phyloP scores from a whole-genome alignment of 1,140 invertebrate genomes.

The Pentalonia nigronervosa region DNA sequence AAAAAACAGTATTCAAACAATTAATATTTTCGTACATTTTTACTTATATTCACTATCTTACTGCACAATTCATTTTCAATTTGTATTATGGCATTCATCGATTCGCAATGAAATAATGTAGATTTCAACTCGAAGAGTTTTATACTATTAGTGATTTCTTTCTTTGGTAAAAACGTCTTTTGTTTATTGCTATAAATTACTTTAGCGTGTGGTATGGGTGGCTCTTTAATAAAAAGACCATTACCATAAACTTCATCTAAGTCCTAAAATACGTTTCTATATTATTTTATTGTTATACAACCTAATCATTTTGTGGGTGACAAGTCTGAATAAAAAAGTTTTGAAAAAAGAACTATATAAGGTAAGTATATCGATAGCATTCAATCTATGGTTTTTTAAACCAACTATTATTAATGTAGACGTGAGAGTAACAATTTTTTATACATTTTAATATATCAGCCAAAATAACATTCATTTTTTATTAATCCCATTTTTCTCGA shows the following conservation, averaged over 20 bases:
- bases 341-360: background rate
- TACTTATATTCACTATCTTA: background rate
- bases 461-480: background rate
- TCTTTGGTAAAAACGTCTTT: background rate
- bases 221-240: slow-evolving; percentile 20
- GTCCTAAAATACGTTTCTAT: background rate
- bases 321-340: background rate
- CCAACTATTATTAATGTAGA: background rate
- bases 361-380: background rate
- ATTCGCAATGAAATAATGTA: slow-evolving; percentile 7
- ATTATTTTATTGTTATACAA: background rate
- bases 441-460: background rate
- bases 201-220: background rate
- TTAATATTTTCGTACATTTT: background rate
- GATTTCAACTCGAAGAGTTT: background rate
- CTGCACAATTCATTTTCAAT: slow-evolving; percentile 40
- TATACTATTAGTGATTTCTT: background rate
- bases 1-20: background rate
- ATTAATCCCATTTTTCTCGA: background rate
- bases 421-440: background rate
- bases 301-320: background rate
- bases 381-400: background rate
- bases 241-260: slow-evolving; percentile 25
- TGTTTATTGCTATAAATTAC: slow-evolving; percentile 10
- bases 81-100: slow-evolving; percentile 2